Evolutionary conservation across 2,113 vertebrate species (phyloP).

Genomic region (Pelmatolapia mariae): DNA sequence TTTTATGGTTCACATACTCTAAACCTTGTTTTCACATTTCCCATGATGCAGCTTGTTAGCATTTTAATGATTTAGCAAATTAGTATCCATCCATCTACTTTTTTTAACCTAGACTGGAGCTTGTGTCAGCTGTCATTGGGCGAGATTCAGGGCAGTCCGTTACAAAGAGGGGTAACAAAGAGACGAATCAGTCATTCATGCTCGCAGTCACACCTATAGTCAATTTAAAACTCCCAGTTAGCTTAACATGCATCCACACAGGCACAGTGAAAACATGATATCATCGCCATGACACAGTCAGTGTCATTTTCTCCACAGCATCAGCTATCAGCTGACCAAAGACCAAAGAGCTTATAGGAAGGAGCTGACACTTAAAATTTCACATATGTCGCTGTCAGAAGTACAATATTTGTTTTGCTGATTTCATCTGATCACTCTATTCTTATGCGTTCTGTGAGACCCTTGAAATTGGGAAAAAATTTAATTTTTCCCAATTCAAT

Average conservation of each 20-base stretch:
- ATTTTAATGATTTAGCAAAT: neutral
- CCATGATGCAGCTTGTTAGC: neutral
- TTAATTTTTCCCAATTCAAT: neutral
- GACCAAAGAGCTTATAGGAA: neutral
- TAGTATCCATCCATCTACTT: neutral
- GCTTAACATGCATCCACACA: neutral
- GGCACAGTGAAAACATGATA: neutral
- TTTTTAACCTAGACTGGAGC: neutral
- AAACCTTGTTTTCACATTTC: neutral
- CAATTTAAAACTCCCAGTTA: neutral
- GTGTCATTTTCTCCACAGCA: neutral
- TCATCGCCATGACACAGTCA: neutral
- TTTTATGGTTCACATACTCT: neutral
- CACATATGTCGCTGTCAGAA: neutral
- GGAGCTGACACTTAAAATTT: neutral
- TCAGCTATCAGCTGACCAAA: neutral
- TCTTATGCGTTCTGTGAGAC: neutral
- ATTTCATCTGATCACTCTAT: neutral
- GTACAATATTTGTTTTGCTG: neutral
- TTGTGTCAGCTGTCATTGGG: neutral
- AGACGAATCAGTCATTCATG: neutral
- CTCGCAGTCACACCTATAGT: neutral
- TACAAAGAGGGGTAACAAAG: neutral
- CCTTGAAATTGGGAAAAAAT: neutral
- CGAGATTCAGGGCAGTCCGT: neutral